A percentile compares a stretch with the other conserved stretches of the same genome.
These are phyloP conservation scores for Agrotis segetum DNA, from an alignment of 2,888 invertebrate species.

Conservation along the genomic window DNA sequence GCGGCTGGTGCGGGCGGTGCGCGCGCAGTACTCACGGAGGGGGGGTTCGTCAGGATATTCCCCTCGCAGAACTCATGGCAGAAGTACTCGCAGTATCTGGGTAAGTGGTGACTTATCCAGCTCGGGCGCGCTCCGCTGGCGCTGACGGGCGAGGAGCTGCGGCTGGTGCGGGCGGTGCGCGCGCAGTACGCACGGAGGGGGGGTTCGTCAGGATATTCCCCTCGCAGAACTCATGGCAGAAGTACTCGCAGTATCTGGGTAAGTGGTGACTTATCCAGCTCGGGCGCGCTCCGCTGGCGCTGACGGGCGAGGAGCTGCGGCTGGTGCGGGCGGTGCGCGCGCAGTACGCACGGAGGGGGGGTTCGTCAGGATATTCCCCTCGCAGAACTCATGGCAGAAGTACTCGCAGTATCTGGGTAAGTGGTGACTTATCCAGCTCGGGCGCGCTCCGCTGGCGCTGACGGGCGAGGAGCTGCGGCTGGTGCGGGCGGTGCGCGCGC, in stretches of 20 bases:
- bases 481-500: constrained; percentile 93
- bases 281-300: constrained; percentile 71
- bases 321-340: constrained; percentile 94
- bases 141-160: constrained; percentile 94
- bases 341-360: constrained; percentile 96
- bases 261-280: too few species aligned
- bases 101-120: too few species aligned
- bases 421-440: too few species aligned
- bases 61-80: constrained; percentile 97
- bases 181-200: constrained; percentile 96
- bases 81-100: constrained; percentile 95
- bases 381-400: constrained; percentile 96
- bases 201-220: constrained; percentile 98
- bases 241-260: constrained; percentile 95
- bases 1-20: constrained; percentile 93
- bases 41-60: constrained; percentile 98
- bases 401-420: constrained; percentile 96
- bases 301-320: constrained; percentile 95
- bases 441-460: constrained; percentile 79
- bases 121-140: constrained; percentile 70
- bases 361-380: constrained; percentile 98
- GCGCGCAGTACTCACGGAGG: constrained; percentile 95
- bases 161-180: constrained; percentile 94
- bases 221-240: constrained; percentile 96
- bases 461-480: constrained; percentile 95